These are phyloP conservation scores for Drosophila antonietae DNA, from an alignment of 2,888 invertebrate genomes.

Conservation along the genomic window DNA sequence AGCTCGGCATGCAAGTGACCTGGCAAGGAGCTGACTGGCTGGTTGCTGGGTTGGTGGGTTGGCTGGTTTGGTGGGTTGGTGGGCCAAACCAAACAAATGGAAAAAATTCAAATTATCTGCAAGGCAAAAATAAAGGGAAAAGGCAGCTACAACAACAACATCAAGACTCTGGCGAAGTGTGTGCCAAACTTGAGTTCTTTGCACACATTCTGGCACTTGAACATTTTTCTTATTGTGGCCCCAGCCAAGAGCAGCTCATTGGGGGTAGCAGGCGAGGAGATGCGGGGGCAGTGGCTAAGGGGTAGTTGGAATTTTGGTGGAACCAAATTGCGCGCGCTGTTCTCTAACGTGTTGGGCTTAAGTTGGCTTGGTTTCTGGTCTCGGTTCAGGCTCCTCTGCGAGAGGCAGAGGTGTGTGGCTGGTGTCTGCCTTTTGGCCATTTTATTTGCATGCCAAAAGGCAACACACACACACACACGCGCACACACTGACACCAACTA, in stretches of 20 bases:
- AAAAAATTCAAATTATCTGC: constrained; percentile 77
- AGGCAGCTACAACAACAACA: constrained; percentile 11
- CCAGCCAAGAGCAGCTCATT: constrained; percentile 22
- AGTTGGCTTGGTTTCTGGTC: constrained; percentile 75
- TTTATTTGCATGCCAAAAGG: constrained; percentile 79
- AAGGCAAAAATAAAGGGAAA: constrained; percentile 50
- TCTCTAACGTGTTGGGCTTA: constrained; percentile 79
- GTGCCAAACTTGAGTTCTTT: constrained; percentile 78
- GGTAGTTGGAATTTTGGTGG: constrained; percentile 53
- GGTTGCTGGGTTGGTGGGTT: neutral
- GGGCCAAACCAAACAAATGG: constrained; percentile 73
- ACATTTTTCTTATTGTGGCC: constrained; percentile 74
- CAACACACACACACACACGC: constrained; percentile 43
- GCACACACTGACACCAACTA: constrained; percentile 51
- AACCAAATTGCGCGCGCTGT: constrained; percentile 71
- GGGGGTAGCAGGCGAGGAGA: neutral
- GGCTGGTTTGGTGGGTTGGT: neutral
- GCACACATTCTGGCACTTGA: constrained; percentile 79
- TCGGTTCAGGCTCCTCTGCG: constrained; percentile 41
- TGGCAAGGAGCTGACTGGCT: constrained; percentile 40
- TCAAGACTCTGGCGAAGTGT: constrained; percentile 47
- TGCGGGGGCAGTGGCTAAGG: neutral
- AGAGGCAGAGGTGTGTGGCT: neutral
- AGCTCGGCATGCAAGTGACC: constrained; percentile 72
- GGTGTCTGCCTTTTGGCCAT: constrained; percentile 48